Percentiles rank a stretch among this genome's conserved stretches.
phyloP scores from a whole-genome alignment of 2,888 invertebrate genomes.

The Papilio elwesi region DNA sequence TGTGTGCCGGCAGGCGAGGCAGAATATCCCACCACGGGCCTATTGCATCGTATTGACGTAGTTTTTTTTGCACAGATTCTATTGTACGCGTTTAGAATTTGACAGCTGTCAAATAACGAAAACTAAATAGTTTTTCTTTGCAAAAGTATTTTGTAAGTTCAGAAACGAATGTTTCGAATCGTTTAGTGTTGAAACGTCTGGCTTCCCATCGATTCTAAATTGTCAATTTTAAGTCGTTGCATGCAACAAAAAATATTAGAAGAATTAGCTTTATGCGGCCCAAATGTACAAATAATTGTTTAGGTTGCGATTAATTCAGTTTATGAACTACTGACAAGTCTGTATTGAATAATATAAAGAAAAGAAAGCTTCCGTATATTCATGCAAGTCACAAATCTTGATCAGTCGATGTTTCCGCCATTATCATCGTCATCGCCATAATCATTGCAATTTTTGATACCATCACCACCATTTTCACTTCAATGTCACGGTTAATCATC shows the following conservation, averaged over 20 bases:
- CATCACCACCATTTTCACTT: constrained; percentile 35
- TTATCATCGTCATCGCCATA: constrained; percentile 35
- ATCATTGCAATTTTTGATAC: constrained; percentile 38
- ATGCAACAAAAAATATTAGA: neutral
- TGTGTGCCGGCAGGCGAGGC: constrained; percentile 77
- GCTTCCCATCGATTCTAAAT: constrained; percentile 1
- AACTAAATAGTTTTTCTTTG: neutral
- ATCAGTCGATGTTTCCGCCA: constrained; percentile 14
- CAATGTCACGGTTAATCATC: constrained; percentile 15
- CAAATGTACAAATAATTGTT: neutral
- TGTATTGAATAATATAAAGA: no score
- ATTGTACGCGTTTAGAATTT: neutral
- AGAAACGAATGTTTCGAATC: neutral
- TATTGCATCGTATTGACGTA: constrained; percentile 37
- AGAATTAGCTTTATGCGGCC: no score
- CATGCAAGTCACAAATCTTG: neutral
- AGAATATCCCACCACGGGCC: constrained; percentile 73
- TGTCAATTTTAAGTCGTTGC: neutral
- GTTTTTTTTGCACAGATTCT: constrained; percentile 3
- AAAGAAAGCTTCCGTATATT: no score
- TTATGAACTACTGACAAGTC: neutral
- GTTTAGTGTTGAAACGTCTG: neutral
- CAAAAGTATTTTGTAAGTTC: neutral
- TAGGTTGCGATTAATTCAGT: neutral
- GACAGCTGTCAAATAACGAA: constrained; percentile 20